Percentiles rank a stretch among this genome's conserved stretches.
Evolutionary conservation across 2,888 invertebrate species (phyloP).

Genomic region (Xanthorhoe designata): DNA sequence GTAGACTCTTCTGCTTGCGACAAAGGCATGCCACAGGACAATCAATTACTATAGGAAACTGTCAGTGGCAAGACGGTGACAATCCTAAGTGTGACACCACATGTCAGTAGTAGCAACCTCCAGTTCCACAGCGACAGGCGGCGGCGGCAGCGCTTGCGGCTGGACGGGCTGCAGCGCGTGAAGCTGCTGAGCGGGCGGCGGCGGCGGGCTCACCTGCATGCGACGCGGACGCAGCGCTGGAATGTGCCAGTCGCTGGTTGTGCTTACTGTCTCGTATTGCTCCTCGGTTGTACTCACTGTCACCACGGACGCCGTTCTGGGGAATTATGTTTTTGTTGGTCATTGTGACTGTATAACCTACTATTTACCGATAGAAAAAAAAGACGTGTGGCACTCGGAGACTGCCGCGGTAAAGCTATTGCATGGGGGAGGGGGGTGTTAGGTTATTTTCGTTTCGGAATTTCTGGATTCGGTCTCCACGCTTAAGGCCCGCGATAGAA

Average conservation of each 20-base stretch:
- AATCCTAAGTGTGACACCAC: conserved; percentile 57
- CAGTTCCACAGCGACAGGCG: conserved; percentile 76
- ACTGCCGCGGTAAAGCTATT: too few relatives aligned
- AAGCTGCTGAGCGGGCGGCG: conserved; percentile 42
- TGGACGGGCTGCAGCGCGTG: conserved; percentile 68
- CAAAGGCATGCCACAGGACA: too few relatives aligned
- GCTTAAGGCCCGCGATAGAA: too few relatives aligned
- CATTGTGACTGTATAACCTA: too few relatives aligned
- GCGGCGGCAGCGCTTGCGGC: conserved; percentile 34
- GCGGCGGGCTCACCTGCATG: conserved; percentile 60
- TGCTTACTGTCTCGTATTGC: conserved; percentile 44
- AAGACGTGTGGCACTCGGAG: too few relatives aligned
- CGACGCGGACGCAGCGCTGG: conserved; percentile 55
- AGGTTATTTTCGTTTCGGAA: too few relatives aligned
- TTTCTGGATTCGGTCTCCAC: too few relatives aligned
- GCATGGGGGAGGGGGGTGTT: too few relatives aligned
- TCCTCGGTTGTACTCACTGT: conserved; percentile 51
- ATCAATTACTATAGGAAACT: too few relatives aligned
- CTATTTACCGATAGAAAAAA: too few relatives aligned
- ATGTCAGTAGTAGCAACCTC: conserved; percentile 79
- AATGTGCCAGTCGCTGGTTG: conserved; percentile 43
- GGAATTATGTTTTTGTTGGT: background rate
- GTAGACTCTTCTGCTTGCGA: too few relatives aligned
- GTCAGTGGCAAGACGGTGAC: too few relatives aligned
- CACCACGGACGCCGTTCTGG: conserved; percentile 67